Percentiles rank a stretch among this genome's conserved stretches.
Conservation (phyloP, 1,140 invertebrate genomes). For the Nylanderia fulva region DNA sequence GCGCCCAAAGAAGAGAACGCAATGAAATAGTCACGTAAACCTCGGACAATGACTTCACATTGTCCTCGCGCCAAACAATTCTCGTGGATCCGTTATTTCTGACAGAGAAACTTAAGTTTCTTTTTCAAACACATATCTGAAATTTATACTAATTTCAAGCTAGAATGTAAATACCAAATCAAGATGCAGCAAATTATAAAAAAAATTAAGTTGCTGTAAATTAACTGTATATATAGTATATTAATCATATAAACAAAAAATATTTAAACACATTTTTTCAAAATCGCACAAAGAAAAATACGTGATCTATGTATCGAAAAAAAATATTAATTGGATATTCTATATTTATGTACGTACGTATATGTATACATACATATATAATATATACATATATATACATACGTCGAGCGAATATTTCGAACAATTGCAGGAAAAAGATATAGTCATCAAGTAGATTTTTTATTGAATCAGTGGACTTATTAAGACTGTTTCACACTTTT, state of each 20-base stretch:
- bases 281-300: too few relatives aligned
- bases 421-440: neutral
- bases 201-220: neutral
- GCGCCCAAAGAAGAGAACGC: slow-evolving; percentile 72
- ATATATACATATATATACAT: neutral
- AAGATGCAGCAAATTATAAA: neutral
- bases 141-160: neutral
- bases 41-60: slow-evolving; percentile 75
- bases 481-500: neutral
- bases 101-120: neutral
- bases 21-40: slow-evolving; percentile 81
- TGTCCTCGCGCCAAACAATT: slow-evolving; percentile 66
- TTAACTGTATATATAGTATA: neutral
- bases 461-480: neutral
- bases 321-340: too few relatives aligned
- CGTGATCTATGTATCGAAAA: too few relatives aligned
- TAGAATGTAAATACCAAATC: neutral
- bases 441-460: neutral
- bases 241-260: too few relatives aligned
- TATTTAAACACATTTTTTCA: too few relatives aligned
- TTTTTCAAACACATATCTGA: neutral
- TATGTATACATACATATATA: neutral
- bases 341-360: too few relatives aligned
- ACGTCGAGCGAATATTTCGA: too few relatives aligned
- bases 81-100: slow-evolving; percentile 56